These are phyloP conservation scores for Ophioderma brevispina DNA, from an alignment of 35 echinoderm and acorn worm genomes.

Conservation along the genomic window DNA sequence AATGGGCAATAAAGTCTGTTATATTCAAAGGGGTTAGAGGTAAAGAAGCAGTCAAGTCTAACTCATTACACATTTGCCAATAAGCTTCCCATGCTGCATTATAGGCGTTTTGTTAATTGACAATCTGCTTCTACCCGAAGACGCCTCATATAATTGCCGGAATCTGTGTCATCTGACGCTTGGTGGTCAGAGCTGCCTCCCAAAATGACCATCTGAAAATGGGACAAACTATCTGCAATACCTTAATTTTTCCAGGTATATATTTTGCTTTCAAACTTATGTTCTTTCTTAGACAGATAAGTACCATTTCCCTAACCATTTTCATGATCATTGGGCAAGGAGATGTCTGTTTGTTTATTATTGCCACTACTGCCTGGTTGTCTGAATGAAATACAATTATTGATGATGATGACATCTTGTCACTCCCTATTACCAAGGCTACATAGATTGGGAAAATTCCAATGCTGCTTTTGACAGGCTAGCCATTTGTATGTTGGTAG, in stretches of 20 bases:
- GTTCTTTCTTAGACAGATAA: not conserved
- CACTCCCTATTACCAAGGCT: not conserved
- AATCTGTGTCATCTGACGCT: not conserved
- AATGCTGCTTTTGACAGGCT: not conserved
- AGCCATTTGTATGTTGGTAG: not conserved
- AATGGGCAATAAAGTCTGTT: not conserved
- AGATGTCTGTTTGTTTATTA: not conserved
- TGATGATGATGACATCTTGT: not conserved
- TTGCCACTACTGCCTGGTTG: not conserved
- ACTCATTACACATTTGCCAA: not conserved
- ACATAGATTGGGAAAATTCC: not conserved
- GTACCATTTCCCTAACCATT: not conserved
- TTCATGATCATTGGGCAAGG: not conserved
- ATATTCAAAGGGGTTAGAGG: not conserved
- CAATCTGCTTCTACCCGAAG: too few relatives aligned
- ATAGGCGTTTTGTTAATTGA: not conserved
- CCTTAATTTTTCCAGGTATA: not conserved
- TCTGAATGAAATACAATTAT: not conserved
- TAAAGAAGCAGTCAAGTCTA: not conserved
- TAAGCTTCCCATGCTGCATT: not conserved
- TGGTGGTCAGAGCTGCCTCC: not conserved
- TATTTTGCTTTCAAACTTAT: not conserved
- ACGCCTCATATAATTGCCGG: not conserved
- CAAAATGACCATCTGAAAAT: not conserved
- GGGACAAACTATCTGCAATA: not conserved